phyloP scores from a whole-genome alignment of 2,113 vertebrate genomes.

The Capreolus pygargus region DNA sequence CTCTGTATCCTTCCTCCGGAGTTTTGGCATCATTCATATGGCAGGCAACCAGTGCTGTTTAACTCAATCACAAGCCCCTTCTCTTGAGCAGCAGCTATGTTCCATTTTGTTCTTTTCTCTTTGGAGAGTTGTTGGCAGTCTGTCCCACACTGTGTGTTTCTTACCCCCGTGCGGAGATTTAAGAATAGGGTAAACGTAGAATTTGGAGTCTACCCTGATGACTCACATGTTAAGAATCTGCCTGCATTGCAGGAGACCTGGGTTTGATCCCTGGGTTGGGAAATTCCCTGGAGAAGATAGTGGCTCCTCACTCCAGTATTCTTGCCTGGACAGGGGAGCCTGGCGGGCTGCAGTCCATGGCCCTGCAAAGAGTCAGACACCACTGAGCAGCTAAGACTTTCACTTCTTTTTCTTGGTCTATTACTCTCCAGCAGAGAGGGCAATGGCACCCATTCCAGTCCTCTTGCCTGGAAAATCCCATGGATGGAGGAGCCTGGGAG shows the following conservation, averaged over 20 bases:
- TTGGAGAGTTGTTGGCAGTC: not conserved
- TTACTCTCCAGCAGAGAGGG: not conserved
- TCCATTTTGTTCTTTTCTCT: not conserved
- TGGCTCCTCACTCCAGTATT: not conserved
- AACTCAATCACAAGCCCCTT: not conserved
- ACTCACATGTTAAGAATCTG: not conserved
- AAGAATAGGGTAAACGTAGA: not conserved
- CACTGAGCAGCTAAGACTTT: not conserved
- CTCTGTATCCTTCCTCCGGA: not conserved
- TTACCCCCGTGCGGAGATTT: not conserved
- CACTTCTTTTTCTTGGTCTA: not conserved
- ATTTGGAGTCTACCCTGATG: not conserved
- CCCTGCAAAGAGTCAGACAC: not conserved
- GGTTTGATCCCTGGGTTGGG: accelerated
- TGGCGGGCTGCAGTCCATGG: not conserved
- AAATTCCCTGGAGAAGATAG: not conserved
- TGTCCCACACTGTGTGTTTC: not conserved
- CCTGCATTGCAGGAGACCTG: not conserved
- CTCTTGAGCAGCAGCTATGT: not conserved
- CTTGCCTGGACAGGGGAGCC: not conserved
- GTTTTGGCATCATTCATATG: not conserved
- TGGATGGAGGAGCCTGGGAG: accelerated
- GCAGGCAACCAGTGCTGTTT: not conserved
- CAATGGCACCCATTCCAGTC: not conserved
- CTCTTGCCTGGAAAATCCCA: not conserved